phyloP scores from a whole-genome alignment of 2,888 invertebrate species.

The Polyommatus iphigenia region DNA sequence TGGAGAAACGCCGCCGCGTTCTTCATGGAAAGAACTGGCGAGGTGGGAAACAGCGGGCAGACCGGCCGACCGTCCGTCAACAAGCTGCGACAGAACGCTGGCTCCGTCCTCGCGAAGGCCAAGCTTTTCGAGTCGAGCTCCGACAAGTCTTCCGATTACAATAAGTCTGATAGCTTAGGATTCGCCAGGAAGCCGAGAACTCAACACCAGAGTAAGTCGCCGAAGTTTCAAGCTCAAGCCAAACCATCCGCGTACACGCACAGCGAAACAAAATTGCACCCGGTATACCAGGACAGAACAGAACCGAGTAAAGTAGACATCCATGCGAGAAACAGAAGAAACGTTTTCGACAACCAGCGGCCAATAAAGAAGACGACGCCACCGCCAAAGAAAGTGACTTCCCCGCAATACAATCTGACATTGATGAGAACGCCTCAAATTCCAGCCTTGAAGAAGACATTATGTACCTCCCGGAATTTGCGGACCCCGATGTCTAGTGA shows the following conservation, averaged over 20 bases:
- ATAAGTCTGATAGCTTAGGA: constrained; percentile 55
- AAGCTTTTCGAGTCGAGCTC: constrained; percentile 84
- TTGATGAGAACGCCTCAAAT: constrained; percentile 58
- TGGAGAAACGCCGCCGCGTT: constrained; percentile 80
- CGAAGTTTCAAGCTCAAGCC: constrained; percentile 53
- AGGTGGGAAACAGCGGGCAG: constrained; percentile 64
- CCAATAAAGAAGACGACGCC: constrained; percentile 57
- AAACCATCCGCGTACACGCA: constrained; percentile 41
- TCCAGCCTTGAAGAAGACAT: constrained; percentile 81
- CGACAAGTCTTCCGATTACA: constrained; percentile 69
- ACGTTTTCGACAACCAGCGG: constrained; percentile 54
- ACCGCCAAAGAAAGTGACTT: constrained; percentile 58
- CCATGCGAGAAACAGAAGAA: constrained; percentile 45
- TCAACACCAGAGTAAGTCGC: constrained; percentile 54
- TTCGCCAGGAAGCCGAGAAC: constrained; percentile 71
- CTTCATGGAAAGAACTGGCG: constrained; percentile 75
- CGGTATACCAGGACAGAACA: not conserved
- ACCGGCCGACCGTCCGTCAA: constrained; percentile 86
- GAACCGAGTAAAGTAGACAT: constrained; percentile 11
- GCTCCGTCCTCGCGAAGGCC: constrained; percentile 89
- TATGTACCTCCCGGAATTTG: constrained; percentile 79
- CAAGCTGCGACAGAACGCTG: constrained; percentile 87
- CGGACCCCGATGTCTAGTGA: constrained; percentile 69
- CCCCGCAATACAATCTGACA: constrained; percentile 54
- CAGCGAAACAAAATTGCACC: constrained; percentile 2